Percentiles rank a stretch among this genome's conserved stretches.
Conservation (phyloP, 2,113 vertebrate species). For the Carassius gibelio region DNA sequence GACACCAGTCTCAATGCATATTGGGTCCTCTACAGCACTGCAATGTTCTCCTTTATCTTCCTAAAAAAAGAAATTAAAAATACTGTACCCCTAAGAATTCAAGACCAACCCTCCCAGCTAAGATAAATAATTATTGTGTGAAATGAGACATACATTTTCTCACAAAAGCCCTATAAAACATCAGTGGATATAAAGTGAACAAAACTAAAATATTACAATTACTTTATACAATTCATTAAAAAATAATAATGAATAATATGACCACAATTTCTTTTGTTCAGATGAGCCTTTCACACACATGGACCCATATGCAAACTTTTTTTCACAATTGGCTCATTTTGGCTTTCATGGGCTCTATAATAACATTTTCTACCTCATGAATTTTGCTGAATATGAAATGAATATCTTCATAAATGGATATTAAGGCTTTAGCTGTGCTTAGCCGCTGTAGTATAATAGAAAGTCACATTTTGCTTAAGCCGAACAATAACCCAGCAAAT, state of each 20-base stretch:
- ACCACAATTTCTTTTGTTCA: background rate
- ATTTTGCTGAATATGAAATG: constrained; percentile 59
- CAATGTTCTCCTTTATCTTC: background rate
- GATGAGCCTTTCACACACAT: background rate
- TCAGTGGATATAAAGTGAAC: background rate
- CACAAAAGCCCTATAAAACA: background rate
- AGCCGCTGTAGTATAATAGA: constrained; percentile 52
- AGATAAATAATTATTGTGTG: background rate
- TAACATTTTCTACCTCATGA: constrained; percentile 61
- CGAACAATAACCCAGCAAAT: constrained; percentile 56
- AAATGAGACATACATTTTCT: background rate
- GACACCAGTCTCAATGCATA: background rate
- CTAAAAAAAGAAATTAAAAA: background rate
- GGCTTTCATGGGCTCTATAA: constrained; percentile 51
- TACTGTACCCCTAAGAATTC: background rate
- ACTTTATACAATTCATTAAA: background rate
- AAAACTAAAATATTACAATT: background rate
- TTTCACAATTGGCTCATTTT: constrained; percentile 43
- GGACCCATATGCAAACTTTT: constrained; percentile 30
- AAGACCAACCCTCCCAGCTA: background rate
- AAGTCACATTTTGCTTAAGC: constrained; percentile 57
- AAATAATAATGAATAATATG: background rate
- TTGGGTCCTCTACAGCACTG: background rate
- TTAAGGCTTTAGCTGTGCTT: constrained; percentile 52
- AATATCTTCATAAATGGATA: constrained; percentile 62